Conservation (phyloP, 2,113 vertebrate species). For the Chloroceryle aenea region DNA sequence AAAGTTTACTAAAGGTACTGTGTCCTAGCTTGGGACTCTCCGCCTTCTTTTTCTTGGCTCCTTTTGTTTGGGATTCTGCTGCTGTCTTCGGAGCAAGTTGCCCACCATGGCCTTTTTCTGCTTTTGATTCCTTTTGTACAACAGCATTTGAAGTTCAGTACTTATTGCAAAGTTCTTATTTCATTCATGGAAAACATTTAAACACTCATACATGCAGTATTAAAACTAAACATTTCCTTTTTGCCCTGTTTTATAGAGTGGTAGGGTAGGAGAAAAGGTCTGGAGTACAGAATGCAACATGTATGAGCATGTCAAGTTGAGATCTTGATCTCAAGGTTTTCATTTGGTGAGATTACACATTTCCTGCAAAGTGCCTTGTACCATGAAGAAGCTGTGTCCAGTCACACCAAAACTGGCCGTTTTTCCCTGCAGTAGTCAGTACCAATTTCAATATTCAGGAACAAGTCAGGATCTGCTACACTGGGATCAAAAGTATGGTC, state of each 20-base stretch:
- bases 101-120: conserved; percentile 65
- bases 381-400: not conserved
- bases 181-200: not conserved
- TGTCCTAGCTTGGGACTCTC: conserved; percentile 78
- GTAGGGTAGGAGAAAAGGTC: not conserved
- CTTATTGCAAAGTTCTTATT: not conserved
- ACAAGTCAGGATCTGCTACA: not conserved
- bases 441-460: rapidly evolving
- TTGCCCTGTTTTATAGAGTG: not conserved
- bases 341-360: not conserved
- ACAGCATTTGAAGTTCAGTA: conserved; percentile 57
- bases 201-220: not conserved
- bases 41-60: conserved; percentile 83
- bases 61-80: conserved; percentile 70
- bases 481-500: not conserved
- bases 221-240: not conserved
- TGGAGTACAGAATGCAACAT: rapidly evolving
- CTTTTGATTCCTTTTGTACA: conserved; percentile 71
- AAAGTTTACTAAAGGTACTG: conserved; percentile 85
- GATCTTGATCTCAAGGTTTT: not conserved
- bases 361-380: not conserved
- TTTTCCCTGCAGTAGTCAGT: not conserved
- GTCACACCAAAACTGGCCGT: rapidly evolving
- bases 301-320: rapidly evolving
- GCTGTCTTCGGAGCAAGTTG: conserved; percentile 74